Evolutionary conservation across 2,797 vertebrate species (phyloP).

Genomic region (Propithecus perrieri): DNA sequence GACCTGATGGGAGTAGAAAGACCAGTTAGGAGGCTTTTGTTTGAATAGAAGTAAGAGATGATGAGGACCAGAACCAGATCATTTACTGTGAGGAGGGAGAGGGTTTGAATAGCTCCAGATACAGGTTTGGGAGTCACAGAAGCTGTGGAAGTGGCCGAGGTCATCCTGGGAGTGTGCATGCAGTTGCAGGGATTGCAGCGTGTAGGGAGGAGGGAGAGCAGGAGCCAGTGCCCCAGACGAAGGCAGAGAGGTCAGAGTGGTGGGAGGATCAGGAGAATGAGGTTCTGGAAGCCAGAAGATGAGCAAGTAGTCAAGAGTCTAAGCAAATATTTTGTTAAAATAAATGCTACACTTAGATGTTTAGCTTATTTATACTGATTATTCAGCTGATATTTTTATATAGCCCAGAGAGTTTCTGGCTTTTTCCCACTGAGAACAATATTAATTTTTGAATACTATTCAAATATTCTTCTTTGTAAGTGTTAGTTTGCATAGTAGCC

Average conservation of each 20-base stretch:
- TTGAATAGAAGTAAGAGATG: neutral
- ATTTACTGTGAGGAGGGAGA: neutral
- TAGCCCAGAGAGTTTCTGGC: neutral
- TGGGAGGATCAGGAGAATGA: neutral
- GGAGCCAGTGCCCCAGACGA: neutral
- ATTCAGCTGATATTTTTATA: neutral
- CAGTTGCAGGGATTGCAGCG: too few species aligned
- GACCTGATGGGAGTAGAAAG: neutral
- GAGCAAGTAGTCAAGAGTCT: neutral
- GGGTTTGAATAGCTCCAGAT: neutral
- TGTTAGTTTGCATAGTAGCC: neutral
- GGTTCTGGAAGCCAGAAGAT: neutral
- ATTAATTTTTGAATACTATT: neutral
- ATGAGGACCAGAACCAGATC: neutral
- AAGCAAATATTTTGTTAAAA: neutral
- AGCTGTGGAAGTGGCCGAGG: neutral
- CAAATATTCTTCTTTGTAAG: neutral
- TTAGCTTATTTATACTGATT: neutral
- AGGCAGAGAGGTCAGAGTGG: neutral
- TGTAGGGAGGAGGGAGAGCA: neutral
- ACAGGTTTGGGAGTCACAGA: neutral
- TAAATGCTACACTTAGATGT: neutral
- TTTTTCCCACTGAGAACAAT: neutral
- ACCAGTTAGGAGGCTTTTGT: neutral
- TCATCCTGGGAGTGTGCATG: neutral